A percentile compares a stretch with the other conserved stretches of the same genome.
These are phyloP conservation scores for Xenops minutus DNA, from an alignment of 2,797 vertebrate species.

Conservation along the genomic window DNA sequence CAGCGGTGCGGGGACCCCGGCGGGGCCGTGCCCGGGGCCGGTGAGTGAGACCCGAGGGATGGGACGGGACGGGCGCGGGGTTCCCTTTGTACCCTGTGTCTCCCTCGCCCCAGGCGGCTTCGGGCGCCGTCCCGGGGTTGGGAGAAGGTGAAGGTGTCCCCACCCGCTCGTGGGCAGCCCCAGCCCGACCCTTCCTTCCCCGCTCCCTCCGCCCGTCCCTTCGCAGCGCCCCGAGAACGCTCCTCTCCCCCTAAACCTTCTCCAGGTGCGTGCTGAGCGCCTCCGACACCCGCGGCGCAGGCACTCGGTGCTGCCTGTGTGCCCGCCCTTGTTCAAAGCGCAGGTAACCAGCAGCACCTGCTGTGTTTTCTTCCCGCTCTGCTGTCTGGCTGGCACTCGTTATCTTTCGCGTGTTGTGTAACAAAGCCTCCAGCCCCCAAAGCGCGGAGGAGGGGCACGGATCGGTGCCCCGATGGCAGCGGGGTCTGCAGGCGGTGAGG, in stretches of 20 bases:
- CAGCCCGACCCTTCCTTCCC: not conserved
- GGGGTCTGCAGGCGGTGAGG: not conserved
- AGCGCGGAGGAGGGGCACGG: not conserved
- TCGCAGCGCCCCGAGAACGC: not conserved
- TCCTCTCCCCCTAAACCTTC: not conserved
- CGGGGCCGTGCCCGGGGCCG: not conserved
- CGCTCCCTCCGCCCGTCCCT: not conserved
- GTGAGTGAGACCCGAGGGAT: no score
- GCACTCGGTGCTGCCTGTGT: not conserved
- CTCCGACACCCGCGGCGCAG: not conserved
- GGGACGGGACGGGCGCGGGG: no score
- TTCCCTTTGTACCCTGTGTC: no score
- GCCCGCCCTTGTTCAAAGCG: not conserved
- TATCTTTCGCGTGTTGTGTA: rapidly evolving
- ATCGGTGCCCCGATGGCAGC: not conserved
- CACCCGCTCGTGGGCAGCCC: not conserved
- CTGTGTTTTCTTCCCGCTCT: not conserved
- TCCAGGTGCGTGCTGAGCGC: no score
- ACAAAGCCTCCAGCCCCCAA: rapidly evolving
- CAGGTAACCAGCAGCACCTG: not conserved
- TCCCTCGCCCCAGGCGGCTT: no score
- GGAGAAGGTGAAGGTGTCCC: no score
- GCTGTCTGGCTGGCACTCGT: not conserved
- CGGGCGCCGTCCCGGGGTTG: not conserved
- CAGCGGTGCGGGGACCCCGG: not conserved